A percentile compares a stretch with the other conserved stretches of the same genome.
These are phyloP conservation scores for Coleophora deauratella DNA, from an alignment of 2,888 invertebrate species.

Conservation along the genomic window DNA sequence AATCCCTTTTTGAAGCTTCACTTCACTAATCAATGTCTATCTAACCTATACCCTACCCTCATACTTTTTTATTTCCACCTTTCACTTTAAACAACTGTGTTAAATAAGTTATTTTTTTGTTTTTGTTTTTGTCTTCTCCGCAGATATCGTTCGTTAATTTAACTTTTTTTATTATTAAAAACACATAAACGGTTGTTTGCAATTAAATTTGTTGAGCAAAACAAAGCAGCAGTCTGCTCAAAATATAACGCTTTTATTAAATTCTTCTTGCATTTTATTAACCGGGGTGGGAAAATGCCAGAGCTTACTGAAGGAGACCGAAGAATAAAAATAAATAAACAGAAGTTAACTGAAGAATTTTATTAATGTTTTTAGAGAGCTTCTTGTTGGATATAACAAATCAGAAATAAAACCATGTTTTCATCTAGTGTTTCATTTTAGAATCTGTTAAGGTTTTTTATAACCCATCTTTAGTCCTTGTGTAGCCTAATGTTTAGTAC, in stretches of 20 bases:
- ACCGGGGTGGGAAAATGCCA: conserved; percentile 47
- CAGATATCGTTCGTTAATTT: too few species aligned
- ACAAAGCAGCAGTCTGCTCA: conserved; percentile 21
- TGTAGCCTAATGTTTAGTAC: too few species aligned
- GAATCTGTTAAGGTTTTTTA: too few species aligned
- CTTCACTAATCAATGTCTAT: too few species aligned
- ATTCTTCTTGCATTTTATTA: conserved; percentile 61
- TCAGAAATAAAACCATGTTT: conserved; percentile 18
- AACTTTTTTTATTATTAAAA: neutral
- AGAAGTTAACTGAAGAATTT: conserved; percentile 58
- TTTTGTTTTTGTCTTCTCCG: too few species aligned
- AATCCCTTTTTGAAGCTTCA: conserved; percentile 1
- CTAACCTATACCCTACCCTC: neutral
- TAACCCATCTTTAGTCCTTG: too few species aligned
- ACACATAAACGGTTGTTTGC: conserved; percentile 3
- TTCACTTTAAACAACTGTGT: too few species aligned
- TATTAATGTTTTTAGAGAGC: conserved; percentile 55
- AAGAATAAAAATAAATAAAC: conserved; percentile 30
- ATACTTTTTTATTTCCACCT: too few species aligned
- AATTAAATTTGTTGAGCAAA: conserved; percentile 2
- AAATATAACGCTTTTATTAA: conserved; percentile 66
- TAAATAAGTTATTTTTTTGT: too few species aligned
- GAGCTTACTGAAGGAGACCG: conserved; percentile 43
- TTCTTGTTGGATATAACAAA: conserved; percentile 37
- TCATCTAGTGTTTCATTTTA: too few species aligned